Evolutionary conservation across 1,140 invertebrate genomes (phyloP).

Genomic region (Amphibalanus amphitrite): DNA sequence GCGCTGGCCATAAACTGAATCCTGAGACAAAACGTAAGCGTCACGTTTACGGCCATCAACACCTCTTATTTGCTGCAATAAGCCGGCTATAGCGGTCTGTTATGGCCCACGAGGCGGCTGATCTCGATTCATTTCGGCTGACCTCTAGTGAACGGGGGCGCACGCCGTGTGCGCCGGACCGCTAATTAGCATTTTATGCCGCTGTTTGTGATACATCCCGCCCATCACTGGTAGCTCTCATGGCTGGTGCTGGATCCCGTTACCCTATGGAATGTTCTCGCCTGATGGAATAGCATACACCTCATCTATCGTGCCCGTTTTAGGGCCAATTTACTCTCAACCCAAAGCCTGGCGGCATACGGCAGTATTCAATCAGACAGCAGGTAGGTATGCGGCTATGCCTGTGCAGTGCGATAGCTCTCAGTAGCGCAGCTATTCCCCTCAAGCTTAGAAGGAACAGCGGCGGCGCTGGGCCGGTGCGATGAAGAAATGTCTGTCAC

Average conservation of each 20-base stretch:
- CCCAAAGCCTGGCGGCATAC: too few species aligned
- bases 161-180: background rate
- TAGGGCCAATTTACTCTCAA: background rate
- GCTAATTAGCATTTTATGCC: background rate
- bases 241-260: background rate
- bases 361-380: too few species aligned
- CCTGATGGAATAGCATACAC: background rate
- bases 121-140: background rate
- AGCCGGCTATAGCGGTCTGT: too few species aligned
- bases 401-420: too few species aligned
- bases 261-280: background rate
- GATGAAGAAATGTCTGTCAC: too few species aligned
- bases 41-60: background rate
- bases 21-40: background rate
- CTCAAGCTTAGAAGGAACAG: too few species aligned
- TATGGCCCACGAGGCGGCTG: background rate
- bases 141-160: background rate
- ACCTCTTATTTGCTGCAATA: background rate
- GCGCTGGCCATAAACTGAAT: too few species aligned
- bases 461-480: too few species aligned
- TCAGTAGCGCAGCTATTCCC: too few species aligned
- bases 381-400: too few species aligned
- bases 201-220: background rate
- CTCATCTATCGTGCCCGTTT: background rate
- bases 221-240: background rate